Percentiles rank a stretch among this genome's conserved stretches.
Conservation (phyloP, 2,797 vertebrate species). For the Gambusia yucatana region DNA sequence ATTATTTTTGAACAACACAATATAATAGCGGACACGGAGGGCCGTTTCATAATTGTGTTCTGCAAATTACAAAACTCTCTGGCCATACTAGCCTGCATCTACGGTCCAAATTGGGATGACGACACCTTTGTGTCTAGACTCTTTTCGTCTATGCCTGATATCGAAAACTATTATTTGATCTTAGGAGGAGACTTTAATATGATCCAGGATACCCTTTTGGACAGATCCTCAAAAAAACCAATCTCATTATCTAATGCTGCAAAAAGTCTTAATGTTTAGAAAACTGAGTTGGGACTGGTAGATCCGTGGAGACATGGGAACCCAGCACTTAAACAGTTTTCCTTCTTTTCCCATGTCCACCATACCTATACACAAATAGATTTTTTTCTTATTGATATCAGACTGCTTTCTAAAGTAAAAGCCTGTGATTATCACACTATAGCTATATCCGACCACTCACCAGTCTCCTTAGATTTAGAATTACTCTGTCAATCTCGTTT, state of each 20-base stretch:
- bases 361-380: neutral
- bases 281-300: neutral
- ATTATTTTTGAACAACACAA: slow-evolving; percentile 6
- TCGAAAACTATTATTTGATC: neutral
- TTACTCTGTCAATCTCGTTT: neutral
- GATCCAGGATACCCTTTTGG: neutral
- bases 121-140: neutral
- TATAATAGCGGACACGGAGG: neutral
- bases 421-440: neutral
- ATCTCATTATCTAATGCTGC: neutral
- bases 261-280: neutral
- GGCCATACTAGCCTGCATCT: neutral
- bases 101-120: slow-evolving; percentile 4
- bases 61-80: neutral
- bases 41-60: neutral
- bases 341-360: neutral
- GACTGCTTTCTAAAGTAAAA: neutral
- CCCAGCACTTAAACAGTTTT: neutral
- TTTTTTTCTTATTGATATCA: neutral
- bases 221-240: neutral
- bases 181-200: neutral
- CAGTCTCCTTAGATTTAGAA: neutral
- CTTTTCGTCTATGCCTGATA: neutral
- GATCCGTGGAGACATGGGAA: neutral
- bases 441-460: neutral